phyloP scores from a whole-genome alignment of 1,140 invertebrate species.

The Papilio glaucus region DNA sequence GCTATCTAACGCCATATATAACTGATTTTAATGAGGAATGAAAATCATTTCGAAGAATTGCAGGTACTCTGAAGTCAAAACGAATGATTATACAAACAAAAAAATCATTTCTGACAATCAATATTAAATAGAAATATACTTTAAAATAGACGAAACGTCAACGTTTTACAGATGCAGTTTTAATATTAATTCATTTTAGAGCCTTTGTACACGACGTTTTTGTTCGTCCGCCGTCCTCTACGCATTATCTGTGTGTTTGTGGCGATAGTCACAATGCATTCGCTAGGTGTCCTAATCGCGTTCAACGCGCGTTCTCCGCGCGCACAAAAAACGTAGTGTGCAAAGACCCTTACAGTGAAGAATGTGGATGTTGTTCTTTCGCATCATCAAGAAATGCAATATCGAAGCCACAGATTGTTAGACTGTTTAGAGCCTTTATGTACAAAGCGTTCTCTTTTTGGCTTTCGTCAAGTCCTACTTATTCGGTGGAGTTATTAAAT shows the following conservation, averaged over 20 bases:
- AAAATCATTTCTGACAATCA: not conserved
- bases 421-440: slow-evolving; percentile 53
- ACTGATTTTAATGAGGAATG: slow-evolving; percentile 1
- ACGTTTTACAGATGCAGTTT: too few relatives aligned
- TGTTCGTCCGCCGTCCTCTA: too few relatives aligned
- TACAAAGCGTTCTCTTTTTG: slow-evolving; percentile 78
- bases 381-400: slow-evolving; percentile 25
- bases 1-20: not conserved
- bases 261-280: too few relatives aligned
- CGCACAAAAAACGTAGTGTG: too few relatives aligned
- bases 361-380: slow-evolving; percentile 3
- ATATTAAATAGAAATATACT: not conserved
- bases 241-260: too few relatives aligned
- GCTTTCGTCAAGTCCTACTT: slow-evolving; percentile 66
- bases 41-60: not conserved
- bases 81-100: not conserved
- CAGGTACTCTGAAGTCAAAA: not conserved
- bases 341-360: too few relatives aligned
- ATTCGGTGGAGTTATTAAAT: slow-evolving; percentile 66
- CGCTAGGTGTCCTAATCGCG: too few relatives aligned
- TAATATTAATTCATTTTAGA: not conserved
- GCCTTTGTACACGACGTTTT: too few relatives aligned
- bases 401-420: slow-evolving; percentile 28
- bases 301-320: too few relatives aligned
- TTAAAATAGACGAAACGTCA: too few relatives aligned